Base-by-base conservation (phyloP, 2,797 vertebrate species). In the Avahi laniger region DNA sequence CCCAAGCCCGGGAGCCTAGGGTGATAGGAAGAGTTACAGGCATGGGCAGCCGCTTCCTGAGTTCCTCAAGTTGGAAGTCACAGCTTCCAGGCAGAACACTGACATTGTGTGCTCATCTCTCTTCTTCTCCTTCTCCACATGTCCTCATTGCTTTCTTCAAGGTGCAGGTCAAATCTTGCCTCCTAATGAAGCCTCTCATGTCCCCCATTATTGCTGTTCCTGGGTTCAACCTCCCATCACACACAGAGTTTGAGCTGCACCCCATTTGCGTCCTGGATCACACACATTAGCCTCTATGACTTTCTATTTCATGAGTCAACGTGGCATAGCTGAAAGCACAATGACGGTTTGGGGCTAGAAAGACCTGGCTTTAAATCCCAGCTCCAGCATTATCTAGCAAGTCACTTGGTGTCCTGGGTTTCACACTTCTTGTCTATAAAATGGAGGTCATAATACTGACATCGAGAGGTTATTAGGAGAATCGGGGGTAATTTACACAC, bases 71-170 rank as follows among this genome's bases (percentile, higher is more conserved):
- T 20, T 52, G n/a, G 11, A 12, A 57, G 48, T 67, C 82, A 82
- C 78, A 85, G 14, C n/a, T 79, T 83, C 86, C 30, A 0, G 50
- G 84, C 43, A 63, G 35, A 92, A 9, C 30, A 61, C 20, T 84
- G 14, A 7, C 59, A 33, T 73, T 73, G n/a, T 50, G 5, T 63
- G 35, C 54, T 94, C 46, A 52, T 89, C 54, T 67, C 43, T 73
- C 24, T 28, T 76, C 81, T 82, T n/a, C 63, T 84, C 73, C 89
- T 91, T 81, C 33, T 95, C 52, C 30, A 83, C 10, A 11, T 73
- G 14, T 83, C 79, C 57, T 63, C 63, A 54, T 76, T 91, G 91
- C 26, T 88, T 91, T 88, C 65, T 91, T 93, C 24, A 72, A 87
- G 50, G 6, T 67, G 1, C 52, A 86, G 28, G 24, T 88, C 52